Base-by-base conservation (phyloP, 2,888 invertebrate genomes). In the Erebia aethiops region DNA sequence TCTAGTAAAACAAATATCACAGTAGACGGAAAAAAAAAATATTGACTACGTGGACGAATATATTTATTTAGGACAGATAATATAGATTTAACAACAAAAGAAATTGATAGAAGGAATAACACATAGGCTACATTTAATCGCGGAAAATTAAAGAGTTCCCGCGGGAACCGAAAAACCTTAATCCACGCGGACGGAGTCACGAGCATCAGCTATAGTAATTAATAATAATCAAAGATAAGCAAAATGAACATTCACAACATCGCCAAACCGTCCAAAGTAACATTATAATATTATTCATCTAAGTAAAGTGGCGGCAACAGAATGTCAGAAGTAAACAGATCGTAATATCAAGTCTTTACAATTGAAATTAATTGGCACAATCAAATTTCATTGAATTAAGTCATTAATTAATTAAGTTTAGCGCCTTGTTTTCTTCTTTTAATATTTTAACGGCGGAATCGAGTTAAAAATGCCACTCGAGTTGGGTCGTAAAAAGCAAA, bases 401-500 rank as follows among this genome's bases (percentile, higher is more conserved):
- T 58, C 46, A 57, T 67, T 43, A 57, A 57, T 66, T 66, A 67
- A 67, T 67, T 67, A 67, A 58, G 11, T 46, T 49, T 67, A 49
- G 16, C 58, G 57, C 67, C 67, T 58, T 58, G 67, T 67, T 67
- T 66, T 26, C 67, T 58, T 67, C 67, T 26, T 62, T 67, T 58
- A 67, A 58, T 58, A 67, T 58, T 67, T 67, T 67, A 58, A 67
- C 18, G 26, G 26, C 26, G 49, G 46, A 57, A 67, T 67, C 58
- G 67, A 67, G 67, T 67, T 67, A 58, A 67, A 65, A 67, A 67
- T 67, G 67, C 67, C 67, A 67, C 57, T 67, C 35, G 49, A 58
- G 46, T 49, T 58, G 26, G 13, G 57, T 67, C 67, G 58, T 67
- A 67, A 67, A 67, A 49, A 46, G 35, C 51, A 67, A 67, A 57